These are phyloP conservation scores for Mus spretus DNA, from an alignment of 2,797 vertebrate species.

Conservation along the genomic window DNA sequence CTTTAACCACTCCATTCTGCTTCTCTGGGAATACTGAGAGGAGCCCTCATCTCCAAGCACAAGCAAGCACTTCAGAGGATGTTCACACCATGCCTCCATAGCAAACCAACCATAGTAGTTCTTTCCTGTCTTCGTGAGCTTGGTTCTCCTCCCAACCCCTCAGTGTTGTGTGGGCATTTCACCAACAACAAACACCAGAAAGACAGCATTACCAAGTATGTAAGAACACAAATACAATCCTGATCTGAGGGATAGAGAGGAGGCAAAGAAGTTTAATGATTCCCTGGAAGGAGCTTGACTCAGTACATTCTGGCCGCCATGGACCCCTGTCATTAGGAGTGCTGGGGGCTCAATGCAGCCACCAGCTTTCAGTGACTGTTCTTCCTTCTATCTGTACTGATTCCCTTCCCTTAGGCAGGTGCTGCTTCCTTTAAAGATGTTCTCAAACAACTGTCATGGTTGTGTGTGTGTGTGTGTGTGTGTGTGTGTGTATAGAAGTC, in stretches of 20 bases:
- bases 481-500: neutral
- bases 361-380: neutral
- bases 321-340: neutral
- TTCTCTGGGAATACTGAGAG: neutral
- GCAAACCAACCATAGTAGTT: neutral
- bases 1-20: neutral
- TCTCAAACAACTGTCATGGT: neutral
- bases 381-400: no score
- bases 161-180: neutral
- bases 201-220: neutral
- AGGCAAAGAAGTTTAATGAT: neutral
- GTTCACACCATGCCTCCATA: neutral
- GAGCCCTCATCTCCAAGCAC: no score
- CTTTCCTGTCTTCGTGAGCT: neutral
- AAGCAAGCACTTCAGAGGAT: neutral
- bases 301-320: neutral
- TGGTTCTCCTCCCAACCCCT: neutral
- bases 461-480: no score
- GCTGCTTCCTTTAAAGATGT: neutral
- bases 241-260: neutral
- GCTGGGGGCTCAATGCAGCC: neutral
- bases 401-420: neutral
- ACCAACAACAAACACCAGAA: neutral
- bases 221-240: neutral
- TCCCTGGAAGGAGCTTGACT: neutral